Percentiles rank a stretch among this genome's conserved stretches.
phyloP scores from a whole-genome alignment of 2,113 vertebrate species.

The Terrapene triunguis region DNA sequence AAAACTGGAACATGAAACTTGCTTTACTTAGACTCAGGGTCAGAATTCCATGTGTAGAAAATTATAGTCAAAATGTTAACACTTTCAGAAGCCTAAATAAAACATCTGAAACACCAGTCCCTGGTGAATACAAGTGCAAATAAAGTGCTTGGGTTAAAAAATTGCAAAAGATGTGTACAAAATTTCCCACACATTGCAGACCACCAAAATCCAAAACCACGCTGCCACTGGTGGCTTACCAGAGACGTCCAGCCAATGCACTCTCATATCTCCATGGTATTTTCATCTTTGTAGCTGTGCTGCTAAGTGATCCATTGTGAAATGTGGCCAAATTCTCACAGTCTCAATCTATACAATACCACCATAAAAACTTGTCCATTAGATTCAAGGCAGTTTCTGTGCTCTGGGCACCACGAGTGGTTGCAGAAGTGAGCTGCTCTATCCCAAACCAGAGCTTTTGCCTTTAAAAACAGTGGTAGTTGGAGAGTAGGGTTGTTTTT shows the following conservation, averaged over 20 bases:
- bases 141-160: not conserved
- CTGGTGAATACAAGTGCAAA: not conserved
- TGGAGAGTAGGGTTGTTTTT: not conserved
- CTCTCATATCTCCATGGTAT: not conserved
- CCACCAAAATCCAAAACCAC: not conserved
- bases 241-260: not conserved
- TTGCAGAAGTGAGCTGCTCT: not conserved
- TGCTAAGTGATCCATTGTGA: not conserved
- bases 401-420: not conserved
- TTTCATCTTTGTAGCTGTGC: not conserved
- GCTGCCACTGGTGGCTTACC: not conserved
- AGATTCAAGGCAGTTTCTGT: not conserved
- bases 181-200: not conserved
- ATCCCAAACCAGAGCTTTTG: not conserved
- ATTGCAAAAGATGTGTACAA: not conserved
- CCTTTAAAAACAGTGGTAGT: not conserved
- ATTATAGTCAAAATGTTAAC: not conserved
- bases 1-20: not conserved
- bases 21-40: not conserved
- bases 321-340: not conserved
- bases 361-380: not conserved
- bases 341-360: not conserved
- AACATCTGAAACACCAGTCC: not conserved
- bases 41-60: not conserved
- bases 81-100: not conserved